phyloP scores from a whole-genome alignment of 2,113 vertebrate genomes.

The Delphinus delphis region DNA sequence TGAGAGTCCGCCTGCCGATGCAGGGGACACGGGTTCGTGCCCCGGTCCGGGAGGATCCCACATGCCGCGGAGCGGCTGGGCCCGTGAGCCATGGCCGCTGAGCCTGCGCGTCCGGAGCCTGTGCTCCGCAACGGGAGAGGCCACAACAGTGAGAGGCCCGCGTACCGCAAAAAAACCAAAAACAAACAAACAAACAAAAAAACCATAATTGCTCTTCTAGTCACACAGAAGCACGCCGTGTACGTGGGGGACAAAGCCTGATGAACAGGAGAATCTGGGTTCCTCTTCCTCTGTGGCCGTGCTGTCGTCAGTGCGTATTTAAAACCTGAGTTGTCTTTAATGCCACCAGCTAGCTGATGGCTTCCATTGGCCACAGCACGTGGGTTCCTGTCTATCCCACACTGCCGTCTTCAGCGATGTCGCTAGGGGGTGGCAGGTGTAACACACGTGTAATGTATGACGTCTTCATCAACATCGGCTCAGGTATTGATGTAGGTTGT shows the following conservation, averaged over 20 bases:
- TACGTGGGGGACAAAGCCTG: constrained; percentile 62
- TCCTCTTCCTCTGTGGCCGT: constrained; percentile 28
- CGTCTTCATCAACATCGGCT: fast-evolving
- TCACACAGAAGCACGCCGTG: constrained; percentile 47
- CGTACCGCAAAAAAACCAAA: too few relatives aligned
- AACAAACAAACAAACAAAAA: neutral
- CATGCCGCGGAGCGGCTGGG: too few relatives aligned
- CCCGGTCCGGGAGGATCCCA: too few relatives aligned
- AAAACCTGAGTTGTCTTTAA: constrained; percentile 63
- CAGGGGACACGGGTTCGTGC: too few relatives aligned
- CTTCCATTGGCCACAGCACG: constrained; percentile 2
- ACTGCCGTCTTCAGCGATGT: neutral
- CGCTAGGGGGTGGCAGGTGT: fast-evolving
- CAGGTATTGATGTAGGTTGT: neutral
- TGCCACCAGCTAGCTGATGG: constrained; percentile 51
- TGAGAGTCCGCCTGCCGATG: too few relatives aligned
- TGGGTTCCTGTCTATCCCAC: fast-evolving
- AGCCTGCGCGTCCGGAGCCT: too few relatives aligned
- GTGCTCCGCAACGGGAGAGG: too few relatives aligned
- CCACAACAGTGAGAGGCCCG: too few relatives aligned
- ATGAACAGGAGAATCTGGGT: constrained; percentile 35
- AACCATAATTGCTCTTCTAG: constrained; percentile 78
- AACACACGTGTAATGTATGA: fast-evolving
- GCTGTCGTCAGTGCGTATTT: constrained; percentile 17
- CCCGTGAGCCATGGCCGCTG: too few relatives aligned